Conservation (phyloP, 2,888 invertebrate species). For the Papilio protenor region DNA sequence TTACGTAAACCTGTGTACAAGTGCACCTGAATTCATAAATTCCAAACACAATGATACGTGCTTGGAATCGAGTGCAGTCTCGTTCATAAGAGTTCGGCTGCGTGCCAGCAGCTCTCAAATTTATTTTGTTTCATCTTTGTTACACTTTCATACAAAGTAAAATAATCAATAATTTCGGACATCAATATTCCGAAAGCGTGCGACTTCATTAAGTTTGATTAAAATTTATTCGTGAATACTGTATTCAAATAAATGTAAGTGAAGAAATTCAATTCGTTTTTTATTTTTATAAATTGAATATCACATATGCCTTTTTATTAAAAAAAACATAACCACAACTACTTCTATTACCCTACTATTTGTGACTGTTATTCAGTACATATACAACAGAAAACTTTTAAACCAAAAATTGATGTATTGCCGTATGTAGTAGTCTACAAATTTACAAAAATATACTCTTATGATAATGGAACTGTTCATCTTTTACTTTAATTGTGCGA, state of each 20-base stretch:
- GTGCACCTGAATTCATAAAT: constrained; percentile 43
- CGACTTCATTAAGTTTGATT: constrained; percentile 20
- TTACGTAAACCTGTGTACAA: constrained; percentile 35
- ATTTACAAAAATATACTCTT: background rate
- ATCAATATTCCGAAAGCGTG: constrained; percentile 1
- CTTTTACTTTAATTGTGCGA: background rate
- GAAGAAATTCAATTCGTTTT: background rate
- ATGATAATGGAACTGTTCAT: background rate
- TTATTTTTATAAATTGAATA: background rate
- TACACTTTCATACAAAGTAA: constrained; percentile 17
- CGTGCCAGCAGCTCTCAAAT: constrained; percentile 23
- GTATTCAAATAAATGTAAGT: background rate
- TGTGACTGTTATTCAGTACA: no score
- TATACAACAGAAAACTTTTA: no score
- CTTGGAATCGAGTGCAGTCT: constrained; percentile 38
- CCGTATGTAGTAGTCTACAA: background rate
- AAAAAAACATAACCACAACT: no score
- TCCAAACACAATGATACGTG: constrained; percentile 41
- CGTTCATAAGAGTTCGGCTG: constrained; percentile 37
- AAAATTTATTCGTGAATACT: background rate
- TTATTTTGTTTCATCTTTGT: constrained; percentile 31
- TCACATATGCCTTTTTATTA: no score
- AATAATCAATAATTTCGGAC: constrained; percentile 17
- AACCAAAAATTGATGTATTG: background rate
- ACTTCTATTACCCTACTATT: no score